Conservation (phyloP, 2,888 invertebrate species). For the Agrilus biguttatus region DNA sequence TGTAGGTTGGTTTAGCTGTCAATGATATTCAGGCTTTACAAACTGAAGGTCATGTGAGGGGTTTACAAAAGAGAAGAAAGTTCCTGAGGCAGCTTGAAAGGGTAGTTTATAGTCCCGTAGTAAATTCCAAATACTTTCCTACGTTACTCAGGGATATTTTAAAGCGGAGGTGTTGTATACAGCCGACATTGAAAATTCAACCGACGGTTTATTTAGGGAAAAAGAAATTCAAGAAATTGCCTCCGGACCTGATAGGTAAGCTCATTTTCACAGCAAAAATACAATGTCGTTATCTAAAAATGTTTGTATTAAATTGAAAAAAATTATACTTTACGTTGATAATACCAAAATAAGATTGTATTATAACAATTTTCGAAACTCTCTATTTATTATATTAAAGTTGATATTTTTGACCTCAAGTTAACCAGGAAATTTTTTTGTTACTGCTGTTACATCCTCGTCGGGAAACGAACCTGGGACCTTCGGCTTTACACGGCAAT, state of each 20-base stretch:
- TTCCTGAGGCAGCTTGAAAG: conserved; percentile 27
- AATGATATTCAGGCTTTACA: conserved; percentile 33
- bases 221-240: conserved; percentile 14
- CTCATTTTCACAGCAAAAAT: too few species aligned
- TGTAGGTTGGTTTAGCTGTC: conserved; percentile 35
- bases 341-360: too few species aligned
- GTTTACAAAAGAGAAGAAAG: conserved; percentile 27
- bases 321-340: too few species aligned
- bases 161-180: conserved; percentile 9
- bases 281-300: too few species aligned
- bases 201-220: conserved; percentile 9
- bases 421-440: too few species aligned
- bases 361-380: too few species aligned
- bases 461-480: too few species aligned
- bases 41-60: conserved; percentile 21
- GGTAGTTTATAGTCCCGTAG: conserved; percentile 14
- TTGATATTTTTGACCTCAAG: too few species aligned
- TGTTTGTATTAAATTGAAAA: too few species aligned
- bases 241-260: conserved; percentile 18
- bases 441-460: too few species aligned
- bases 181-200: conserved; percentile 9
- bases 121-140: conserved; percentile 9
- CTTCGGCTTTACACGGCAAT: too few species aligned
- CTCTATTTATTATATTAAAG: too few species aligned
- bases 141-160: conserved; percentile 7